Evolutionary conservation across 2,888 invertebrate species (phyloP).

Genomic region (Diaperis boleti): DNA sequence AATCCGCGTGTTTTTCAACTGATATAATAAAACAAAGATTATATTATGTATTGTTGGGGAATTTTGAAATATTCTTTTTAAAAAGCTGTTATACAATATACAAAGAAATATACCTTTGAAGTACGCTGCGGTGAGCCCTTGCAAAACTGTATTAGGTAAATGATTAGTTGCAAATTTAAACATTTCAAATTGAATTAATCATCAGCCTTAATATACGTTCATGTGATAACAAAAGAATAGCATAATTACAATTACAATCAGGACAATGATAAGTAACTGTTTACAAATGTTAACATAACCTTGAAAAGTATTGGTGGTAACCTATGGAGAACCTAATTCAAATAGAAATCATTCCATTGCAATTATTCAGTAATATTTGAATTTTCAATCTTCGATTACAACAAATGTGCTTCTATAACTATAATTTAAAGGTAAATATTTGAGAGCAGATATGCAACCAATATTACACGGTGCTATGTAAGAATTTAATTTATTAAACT

Average conservation of each 20-base stretch:
- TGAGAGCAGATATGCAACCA: background rate
- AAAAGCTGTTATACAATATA: too few relatives aligned
- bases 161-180: slow-evolving; percentile 63
- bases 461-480: background rate
- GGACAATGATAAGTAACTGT: too few relatives aligned
- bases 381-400: too few relatives aligned
- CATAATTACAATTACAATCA: too few relatives aligned
- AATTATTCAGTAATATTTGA: too few relatives aligned
- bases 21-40: background rate
- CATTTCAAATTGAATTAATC: slow-evolving; percentile 44
- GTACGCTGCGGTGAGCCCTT: slow-evolving; percentile 74
- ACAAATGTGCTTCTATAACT: too few relatives aligned
- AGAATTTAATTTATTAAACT: background rate
- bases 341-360: too few relatives aligned
- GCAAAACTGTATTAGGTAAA: slow-evolving; percentile 72
- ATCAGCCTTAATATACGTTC: background rate
- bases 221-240: background rate
- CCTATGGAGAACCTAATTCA: too few relatives aligned
- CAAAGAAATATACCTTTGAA: slow-evolving; percentile 71
- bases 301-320: too few relatives aligned
- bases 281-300: slow-evolving; percentile 8
- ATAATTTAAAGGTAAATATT: background rate
- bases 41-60: too few relatives aligned
- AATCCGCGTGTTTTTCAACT: background rate
- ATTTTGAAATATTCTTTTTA: background rate